Percentiles rank a stretch among this genome's conserved stretches.
Evolutionary conservation across 2,113 vertebrate genomes (phyloP).

Genomic region (Alethe castanea): DNA sequence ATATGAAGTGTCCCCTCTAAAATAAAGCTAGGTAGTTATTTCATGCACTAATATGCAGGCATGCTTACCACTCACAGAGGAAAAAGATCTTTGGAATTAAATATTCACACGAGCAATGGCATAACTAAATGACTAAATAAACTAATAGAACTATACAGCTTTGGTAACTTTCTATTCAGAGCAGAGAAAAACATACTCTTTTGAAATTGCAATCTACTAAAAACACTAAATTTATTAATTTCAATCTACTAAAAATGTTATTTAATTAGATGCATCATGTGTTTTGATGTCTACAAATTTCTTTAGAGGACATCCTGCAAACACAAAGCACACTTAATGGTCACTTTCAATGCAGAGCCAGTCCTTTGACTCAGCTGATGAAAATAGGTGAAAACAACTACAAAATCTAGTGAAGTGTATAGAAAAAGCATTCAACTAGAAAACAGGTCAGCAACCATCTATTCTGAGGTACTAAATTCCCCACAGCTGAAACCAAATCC

Average conservation of each 20-base stretch:
- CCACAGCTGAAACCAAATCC: neutral
- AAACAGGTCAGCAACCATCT: neutral
- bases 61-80: neutral
- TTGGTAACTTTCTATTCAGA: neutral
- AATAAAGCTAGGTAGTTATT: neutral
- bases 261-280: neutral
- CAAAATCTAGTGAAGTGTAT: neutral
- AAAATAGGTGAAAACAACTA: neutral
- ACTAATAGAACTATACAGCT: neutral
- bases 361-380: neutral
- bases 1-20: neutral
- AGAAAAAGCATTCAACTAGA: neutral
- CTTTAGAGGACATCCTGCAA: neutral
- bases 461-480: neutral
- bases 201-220: neutral
- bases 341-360: neutral
- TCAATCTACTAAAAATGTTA: neutral
- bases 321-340: neutral
- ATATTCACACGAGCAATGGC: neutral
- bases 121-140: neutral
- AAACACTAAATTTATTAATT: neutral
- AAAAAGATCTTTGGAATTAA: neutral
- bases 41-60: neutral
- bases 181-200: neutral
- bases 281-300: neutral